A percentile compares a stretch with the other conserved stretches of the same genome.
Evolutionary conservation across 2,797 vertebrate genomes (phyloP).

Genomic region (Champsocephalus esox): DNA sequence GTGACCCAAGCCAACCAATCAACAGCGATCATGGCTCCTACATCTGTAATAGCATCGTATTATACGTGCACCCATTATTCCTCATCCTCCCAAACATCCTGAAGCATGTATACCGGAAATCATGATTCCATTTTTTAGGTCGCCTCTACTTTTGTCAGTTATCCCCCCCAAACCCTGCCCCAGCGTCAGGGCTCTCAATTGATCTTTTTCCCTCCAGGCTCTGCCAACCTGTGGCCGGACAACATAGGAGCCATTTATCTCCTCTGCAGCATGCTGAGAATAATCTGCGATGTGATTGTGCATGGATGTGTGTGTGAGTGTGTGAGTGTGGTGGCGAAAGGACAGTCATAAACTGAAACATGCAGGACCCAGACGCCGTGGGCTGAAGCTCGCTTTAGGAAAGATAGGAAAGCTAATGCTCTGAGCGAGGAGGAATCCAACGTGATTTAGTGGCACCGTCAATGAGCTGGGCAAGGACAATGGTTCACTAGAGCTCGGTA

Average conservation of each 20-base stretch:
- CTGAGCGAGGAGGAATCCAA: slow-evolving; percentile 60
- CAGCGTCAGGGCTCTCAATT: slow-evolving; percentile 60
- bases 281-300: slow-evolving; percentile 60
- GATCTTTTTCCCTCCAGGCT: slow-evolving; percentile 68
- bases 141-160: slow-evolving; percentile 57
- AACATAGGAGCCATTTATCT: slow-evolving; percentile 77
- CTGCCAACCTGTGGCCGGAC: slow-evolving; percentile 70
- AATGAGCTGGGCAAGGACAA: slow-evolving; percentile 76
- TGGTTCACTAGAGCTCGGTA: slow-evolving; percentile 74
- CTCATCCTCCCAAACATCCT: slow-evolving; percentile 32
- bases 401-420: slow-evolving; percentile 70
- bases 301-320: slow-evolving; percentile 35
- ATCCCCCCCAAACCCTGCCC: slow-evolving; percentile 58
- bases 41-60: too few relatives aligned
- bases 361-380: slow-evolving; percentile 61
- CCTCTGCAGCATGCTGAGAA: slow-evolving; percentile 74
- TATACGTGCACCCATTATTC: neutral
- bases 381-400: slow-evolving; percentile 70
- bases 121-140: slow-evolving; percentile 57
- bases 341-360: slow-evolving; percentile 67
- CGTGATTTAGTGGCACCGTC: slow-evolving; percentile 75
- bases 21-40: too few relatives aligned
- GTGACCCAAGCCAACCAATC: too few relatives aligned
- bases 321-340: slow-evolving; percentile 30
- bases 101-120: slow-evolving; percentile 53